Base-by-base conservation (phyloP, 2,888 invertebrate genomes). In the Cantharis flavilabris region DNA sequence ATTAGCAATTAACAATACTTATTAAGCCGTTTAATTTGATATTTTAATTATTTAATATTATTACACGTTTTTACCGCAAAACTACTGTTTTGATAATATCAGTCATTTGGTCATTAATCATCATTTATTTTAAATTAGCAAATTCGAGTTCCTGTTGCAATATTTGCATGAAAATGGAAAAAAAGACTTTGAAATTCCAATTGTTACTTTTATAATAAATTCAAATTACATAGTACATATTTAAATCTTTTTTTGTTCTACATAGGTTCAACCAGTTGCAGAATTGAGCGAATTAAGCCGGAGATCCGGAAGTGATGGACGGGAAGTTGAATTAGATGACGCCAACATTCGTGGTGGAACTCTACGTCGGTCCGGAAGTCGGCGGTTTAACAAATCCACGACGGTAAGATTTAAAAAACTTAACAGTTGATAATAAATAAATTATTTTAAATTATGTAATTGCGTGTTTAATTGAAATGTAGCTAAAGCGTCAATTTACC, bases 221-320 rank as follows among this genome's bases (percentile, higher is more conserved):
- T 49, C 7, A 49, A 49, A 49, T 49, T n/a, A 26, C 26, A 26
- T 9, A 20, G 20, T 20, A 26, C 9, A 26, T 9, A 5, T 49
- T 49, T 33, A 33, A 33, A 33, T 33, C 33, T 33, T n/a, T 33
- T 49, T 49, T 49, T 49, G 49, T 49, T 49, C 49, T 49, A 49
- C n/a, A 18, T 88, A 96, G 96, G 98, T 98, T 80, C 97, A 98
- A 89, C 97, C 97, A 63, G 96, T 98, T 81, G 95, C 97, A 0
- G 98, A 98, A 89, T 89, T 98, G 83, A 95, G 96, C 83, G 98
- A 98, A 89, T 88, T 98, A 84, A 96, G 96, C 79, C 92, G 96
- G 82, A 91, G 97, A 73, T 94, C 91, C 23, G 90, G 91, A 67
- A 91, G 92, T 82, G 94, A 95, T 84, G 94, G 94, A 1, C 89